Conservation (phyloP, 2,113 vertebrate genomes). For the Hassar affinis region DNA sequence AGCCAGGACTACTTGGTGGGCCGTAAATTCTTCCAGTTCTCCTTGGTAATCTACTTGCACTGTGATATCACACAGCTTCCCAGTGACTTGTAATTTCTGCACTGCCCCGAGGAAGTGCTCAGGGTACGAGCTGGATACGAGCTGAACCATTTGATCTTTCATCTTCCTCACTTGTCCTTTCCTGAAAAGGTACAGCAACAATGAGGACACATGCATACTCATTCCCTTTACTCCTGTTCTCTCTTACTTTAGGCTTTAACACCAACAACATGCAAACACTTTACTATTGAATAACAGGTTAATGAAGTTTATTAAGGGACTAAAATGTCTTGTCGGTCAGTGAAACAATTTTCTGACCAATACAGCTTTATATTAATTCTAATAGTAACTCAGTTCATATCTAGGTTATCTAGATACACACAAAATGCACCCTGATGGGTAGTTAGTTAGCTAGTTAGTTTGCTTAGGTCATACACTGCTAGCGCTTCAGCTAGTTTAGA, state of each 20-base stretch:
- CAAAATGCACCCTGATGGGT: background rate
- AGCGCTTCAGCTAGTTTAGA: background rate
- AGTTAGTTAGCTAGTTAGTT: background rate
- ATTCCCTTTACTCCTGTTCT: background rate
- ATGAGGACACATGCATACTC: background rate
- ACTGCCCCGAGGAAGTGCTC: conserved; percentile 83
- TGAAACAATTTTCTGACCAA: background rate
- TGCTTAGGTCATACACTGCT: background rate
- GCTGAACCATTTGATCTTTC: conserved; percentile 77
- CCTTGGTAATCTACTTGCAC: conserved; percentile 88
- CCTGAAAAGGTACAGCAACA: background rate
- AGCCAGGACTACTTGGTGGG: conserved; percentile 88
- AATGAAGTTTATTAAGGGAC: background rate
- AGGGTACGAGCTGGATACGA: conserved; percentile 81
- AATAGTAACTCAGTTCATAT: background rate
- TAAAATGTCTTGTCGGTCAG: background rate
- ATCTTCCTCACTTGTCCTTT: conserved; percentile 68
- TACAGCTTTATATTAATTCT: background rate
- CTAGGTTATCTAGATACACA: background rate
- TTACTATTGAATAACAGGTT: background rate
- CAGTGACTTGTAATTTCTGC: conserved; percentile 82
- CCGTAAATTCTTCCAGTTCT: conserved; percentile 81
- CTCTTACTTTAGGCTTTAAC: no score
- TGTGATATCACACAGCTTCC: conserved; percentile 86
- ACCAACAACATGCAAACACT: no score